Percentiles rank a stretch among this genome's conserved stretches.
phyloP scores from a whole-genome alignment of 2,113 vertebrate species.

The Penelope pileata region DNA sequence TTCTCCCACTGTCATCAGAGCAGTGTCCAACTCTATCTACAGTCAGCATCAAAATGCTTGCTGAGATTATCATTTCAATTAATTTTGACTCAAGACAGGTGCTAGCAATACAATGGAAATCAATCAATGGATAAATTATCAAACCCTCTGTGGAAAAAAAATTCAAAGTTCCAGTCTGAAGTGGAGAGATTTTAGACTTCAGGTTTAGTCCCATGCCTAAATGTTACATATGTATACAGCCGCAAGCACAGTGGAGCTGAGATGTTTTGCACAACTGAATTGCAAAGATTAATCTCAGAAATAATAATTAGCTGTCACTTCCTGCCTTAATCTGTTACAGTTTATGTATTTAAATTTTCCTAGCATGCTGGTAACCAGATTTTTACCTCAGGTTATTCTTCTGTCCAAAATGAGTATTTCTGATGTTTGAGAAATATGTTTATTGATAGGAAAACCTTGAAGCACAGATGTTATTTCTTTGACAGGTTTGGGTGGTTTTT shows the following conservation, averaged over 20 bases:
- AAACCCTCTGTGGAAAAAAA: background rate
- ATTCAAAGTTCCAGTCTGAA: background rate
- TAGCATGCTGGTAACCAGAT: background rate
- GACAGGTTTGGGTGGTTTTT: background rate
- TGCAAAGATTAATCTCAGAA: conserved; percentile 1
- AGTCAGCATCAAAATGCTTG: background rate
- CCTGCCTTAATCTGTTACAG: background rate
- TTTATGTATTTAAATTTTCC: background rate
- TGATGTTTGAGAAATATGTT: background rate
- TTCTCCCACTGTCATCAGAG: background rate
- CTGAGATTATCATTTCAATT: background rate
- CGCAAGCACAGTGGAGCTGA: background rate
- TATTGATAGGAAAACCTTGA: background rate
- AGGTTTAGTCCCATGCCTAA: background rate
- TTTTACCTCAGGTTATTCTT: background rate
- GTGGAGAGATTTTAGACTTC: background rate
- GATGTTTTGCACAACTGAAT: background rate
- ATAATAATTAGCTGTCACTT: background rate
- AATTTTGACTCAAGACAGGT: background rate
- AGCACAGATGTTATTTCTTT: background rate
- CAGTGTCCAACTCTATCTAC: background rate
- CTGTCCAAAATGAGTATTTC: background rate
- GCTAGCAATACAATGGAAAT: background rate
- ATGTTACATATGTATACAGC: background rate
- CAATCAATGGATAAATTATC: background rate